phyloP scores from a whole-genome alignment of 1,140 invertebrate genomes.

The Drosophila yakuba region DNA sequence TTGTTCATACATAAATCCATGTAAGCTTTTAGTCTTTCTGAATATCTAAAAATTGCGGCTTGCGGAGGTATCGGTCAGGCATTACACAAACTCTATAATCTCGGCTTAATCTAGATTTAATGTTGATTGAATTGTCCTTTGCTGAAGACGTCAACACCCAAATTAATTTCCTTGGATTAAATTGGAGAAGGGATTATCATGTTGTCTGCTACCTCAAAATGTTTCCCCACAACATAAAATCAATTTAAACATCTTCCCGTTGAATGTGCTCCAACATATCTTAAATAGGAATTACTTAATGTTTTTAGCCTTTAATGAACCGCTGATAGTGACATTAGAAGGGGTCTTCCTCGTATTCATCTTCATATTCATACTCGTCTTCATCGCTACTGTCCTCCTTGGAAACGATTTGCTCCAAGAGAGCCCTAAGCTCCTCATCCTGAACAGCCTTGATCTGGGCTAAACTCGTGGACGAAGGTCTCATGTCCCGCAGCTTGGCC shows the following conservation, averaged over 20 bases:
- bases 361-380: not conserved
- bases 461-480: not conserved
- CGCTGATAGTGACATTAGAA: not conserved
- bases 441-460: not conserved
- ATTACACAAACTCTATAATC: not conserved
- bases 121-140: not conserved
- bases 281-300: no score
- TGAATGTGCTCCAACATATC: no score
- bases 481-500: not conserved
- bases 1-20: constrained; percentile 22
- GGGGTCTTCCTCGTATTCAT: not conserved
- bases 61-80: not conserved
- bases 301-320: not conserved
- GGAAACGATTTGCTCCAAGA: not conserved
- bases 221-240: no score
- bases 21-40: constrained; percentile 7
- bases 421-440: not conserved
- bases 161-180: not conserved
- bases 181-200: not conserved
- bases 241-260: no score
- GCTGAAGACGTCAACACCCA: not conserved
- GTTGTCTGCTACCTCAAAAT: no score
- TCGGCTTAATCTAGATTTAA: not conserved
- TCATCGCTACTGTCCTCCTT: not conserved
- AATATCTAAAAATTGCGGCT: not conserved